phyloP scores from a whole-genome alignment of 2,113 vertebrate species.

The Cyanoderma ruficeps region DNA sequence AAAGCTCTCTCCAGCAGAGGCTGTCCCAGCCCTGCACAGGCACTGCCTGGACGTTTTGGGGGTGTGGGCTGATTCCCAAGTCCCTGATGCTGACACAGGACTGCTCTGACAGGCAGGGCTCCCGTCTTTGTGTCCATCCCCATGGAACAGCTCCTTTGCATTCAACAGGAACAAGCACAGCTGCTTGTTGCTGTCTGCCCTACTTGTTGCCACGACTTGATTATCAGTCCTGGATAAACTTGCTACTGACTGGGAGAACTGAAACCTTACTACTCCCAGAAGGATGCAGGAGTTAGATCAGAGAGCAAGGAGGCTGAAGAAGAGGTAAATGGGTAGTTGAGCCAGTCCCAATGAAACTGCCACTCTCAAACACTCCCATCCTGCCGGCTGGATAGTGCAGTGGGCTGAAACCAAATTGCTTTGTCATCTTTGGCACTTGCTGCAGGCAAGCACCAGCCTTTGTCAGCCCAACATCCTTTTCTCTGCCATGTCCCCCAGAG shows the following conservation, averaged over 20 bases:
- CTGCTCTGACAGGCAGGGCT: neutral
- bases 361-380: neutral
- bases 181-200: neutral
- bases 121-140: neutral
- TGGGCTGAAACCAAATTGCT: neutral
- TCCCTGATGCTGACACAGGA: neutral
- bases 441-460: neutral
- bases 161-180: neutral
- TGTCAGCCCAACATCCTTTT: neutral
- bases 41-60: fast-evolving
- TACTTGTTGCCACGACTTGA: neutral
- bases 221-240: neutral
- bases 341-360: neutral
- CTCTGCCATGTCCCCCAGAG: neutral
- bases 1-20: neutral
- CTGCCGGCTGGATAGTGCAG: neutral
- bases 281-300: neutral
- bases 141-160: neutral
- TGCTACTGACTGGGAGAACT: neutral
- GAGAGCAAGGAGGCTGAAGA: neutral
- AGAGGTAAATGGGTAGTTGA: neutral
- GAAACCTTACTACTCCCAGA: neutral
- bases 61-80: fast-evolving
- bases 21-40: neutral
- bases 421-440: neutral